A percentile compares a stretch with the other conserved stretches of the same genome.
Conservation (phyloP, 2,797 vertebrate genomes). For the Enteromius anoplus region DNA sequence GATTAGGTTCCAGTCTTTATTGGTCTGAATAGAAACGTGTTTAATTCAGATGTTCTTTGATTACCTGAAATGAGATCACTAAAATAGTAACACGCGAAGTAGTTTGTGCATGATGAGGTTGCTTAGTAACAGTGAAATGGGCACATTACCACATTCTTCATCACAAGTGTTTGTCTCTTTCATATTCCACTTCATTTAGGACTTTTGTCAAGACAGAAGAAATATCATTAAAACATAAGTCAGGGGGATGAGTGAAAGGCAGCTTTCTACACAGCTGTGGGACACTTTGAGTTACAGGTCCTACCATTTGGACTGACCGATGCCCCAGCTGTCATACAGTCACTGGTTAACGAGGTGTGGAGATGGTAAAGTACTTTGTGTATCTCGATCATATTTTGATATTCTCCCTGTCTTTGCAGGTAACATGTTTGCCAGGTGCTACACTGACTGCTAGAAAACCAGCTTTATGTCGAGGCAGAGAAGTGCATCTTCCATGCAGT, state of each 20-base stretch:
- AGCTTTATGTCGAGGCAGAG: too few relatives aligned
- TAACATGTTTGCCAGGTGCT: too few relatives aligned
- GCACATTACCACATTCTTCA: conserved; percentile 1
- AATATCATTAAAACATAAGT: background rate
- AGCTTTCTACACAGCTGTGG: too few relatives aligned
- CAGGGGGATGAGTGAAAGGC: too few relatives aligned
- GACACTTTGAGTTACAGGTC: background rate
- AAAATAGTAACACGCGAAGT: background rate
- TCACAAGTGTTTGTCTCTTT: background rate
- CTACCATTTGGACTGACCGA: background rate
- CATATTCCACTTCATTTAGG: background rate
- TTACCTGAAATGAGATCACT: conserved; percentile 30
- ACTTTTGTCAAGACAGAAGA: background rate
- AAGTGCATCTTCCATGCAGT: background rate
- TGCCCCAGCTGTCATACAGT: background rate
- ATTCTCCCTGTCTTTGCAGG: too few relatives aligned
- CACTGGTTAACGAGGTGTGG: too few relatives aligned
- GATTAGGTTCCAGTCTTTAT: background rate
- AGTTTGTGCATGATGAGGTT: conserved; percentile 24
- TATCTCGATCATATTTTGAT: too few relatives aligned
- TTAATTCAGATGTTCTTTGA: conserved; percentile 14
- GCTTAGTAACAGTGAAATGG: conserved; percentile 31
- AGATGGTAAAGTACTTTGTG: too few relatives aligned
- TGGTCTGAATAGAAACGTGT: conserved; percentile 23
- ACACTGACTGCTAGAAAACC: too few relatives aligned